Evolutionary conservation across 1,140 invertebrate genomes (phyloP).

Genomic region (Tetragnatha versicolor): DNA sequence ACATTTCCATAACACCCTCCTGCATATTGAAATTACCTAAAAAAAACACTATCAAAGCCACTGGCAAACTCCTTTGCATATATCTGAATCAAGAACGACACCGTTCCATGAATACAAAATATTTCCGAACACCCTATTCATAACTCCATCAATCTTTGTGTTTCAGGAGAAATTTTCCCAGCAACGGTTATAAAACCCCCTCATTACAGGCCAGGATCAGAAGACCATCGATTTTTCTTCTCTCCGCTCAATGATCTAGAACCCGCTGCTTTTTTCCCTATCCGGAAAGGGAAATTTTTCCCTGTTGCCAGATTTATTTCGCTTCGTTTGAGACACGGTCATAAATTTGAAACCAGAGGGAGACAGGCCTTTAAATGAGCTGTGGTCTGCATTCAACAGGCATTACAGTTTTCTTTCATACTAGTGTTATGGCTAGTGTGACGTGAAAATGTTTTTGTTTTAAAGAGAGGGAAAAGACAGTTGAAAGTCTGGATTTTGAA

Average conservation of each 20-base stretch:
- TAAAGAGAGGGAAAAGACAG: no score
- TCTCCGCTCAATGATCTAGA: slow-evolving; percentile 13
- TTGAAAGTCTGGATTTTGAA: no score
- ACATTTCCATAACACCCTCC: no score
- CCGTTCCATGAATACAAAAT: no score
- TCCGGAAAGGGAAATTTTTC: not conserved
- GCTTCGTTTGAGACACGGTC: not conserved
- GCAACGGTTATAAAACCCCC: slow-evolving; percentile 6
- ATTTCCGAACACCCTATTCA: no score
- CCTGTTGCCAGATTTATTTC: not conserved
- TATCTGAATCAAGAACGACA: no score
- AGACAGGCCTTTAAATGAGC: slow-evolving; percentile 9
- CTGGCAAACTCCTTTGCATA: no score
- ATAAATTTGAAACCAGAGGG: slow-evolving; percentile 6
- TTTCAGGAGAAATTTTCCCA: not conserved
- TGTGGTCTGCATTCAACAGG: slow-evolving; percentile 3
- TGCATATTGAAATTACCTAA: no score
- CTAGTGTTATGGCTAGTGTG: no score
- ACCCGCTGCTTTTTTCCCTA: not conserved
- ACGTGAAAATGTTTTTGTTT: no score
- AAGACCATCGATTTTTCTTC: not conserved
- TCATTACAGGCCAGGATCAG: slow-evolving; percentile 10
- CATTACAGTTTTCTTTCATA: not conserved
- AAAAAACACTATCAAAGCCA: no score
- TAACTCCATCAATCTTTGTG: no score